phyloP scores from a whole-genome alignment of 2,797 vertebrate species.

The Pachyuromys duprasi region DNA sequence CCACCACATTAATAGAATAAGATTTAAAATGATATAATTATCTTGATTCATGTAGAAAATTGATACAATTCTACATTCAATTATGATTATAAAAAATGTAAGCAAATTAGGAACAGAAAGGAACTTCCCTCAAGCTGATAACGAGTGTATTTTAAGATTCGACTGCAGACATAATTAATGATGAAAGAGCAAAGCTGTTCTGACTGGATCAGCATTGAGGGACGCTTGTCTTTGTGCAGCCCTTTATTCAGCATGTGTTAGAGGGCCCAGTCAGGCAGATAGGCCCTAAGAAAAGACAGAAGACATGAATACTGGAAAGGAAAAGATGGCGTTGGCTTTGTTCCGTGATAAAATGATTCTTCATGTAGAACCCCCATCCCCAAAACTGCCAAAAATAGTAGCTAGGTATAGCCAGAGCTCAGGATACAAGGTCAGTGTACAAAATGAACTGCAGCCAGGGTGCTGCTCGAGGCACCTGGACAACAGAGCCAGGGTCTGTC shows the following conservation, averaged over 20 bases:
- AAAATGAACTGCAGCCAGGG: not conserved
- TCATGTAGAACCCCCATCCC: not conserved
- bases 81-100: slow-evolving; percentile 39
- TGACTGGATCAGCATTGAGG: not conserved
- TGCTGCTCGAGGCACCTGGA: not conserved
- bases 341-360: not conserved
- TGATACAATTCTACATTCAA: slow-evolving; percentile 31
- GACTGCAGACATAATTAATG: slow-evolving; percentile 8
- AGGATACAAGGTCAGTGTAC: not conserved
- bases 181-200: not conserved
- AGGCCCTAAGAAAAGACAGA: not conserved
- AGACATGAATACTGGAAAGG: not conserved
- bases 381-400: not conserved
- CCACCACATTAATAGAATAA: slow-evolving; percentile 8
- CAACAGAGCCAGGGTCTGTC: not conserved
- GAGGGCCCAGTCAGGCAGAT: not conserved
- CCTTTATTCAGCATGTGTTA: not conserved
- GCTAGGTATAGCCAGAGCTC: not conserved
- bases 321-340: not conserved
- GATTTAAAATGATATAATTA: slow-evolving; percentile 29
- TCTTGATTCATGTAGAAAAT: not conserved
- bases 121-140: not conserved
- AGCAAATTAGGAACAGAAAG: slow-evolving; percentile 37
- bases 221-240: not conserved
- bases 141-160: not conserved